Percentiles rank a stretch among this genome's conserved stretches.
Evolutionary conservation across 53 echinoderm and acorn worm species (phyloP).

Genomic region (Holothuria scabra): DNA sequence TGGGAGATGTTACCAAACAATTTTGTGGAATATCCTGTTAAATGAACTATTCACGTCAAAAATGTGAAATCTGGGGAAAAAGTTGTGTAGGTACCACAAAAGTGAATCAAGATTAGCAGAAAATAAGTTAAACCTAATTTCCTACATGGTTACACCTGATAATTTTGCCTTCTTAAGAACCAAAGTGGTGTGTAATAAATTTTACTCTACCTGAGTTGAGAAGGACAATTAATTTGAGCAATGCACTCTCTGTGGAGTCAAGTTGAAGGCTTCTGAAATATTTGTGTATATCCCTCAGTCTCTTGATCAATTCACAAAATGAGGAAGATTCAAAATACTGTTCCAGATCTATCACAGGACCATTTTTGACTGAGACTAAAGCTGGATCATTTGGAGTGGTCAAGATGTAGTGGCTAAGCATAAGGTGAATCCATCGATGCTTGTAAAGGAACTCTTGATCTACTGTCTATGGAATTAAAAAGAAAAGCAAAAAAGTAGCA

Average conservation of each 20-base stretch:
- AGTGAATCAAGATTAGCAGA: no score
- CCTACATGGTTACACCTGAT: no score
- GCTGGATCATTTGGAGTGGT: neutral
- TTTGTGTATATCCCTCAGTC: constrained; percentile 1
- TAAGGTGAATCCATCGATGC: constrained; percentile 34
- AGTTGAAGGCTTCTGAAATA: neutral
- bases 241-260: constrained; percentile 23
- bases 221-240: constrained; percentile 18
- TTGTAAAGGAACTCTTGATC: constrained; percentile 16
- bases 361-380: neutral
- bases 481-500: no score
- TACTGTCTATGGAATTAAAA: no score
- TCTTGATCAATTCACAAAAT: constrained; percentile 14
- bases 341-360: constrained; percentile 1
- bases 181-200: neutral
- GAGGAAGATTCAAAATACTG: constrained; percentile 12
- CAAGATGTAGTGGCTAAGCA: constrained; percentile 33
- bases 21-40: no score
- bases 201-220: constrained; percentile 27
- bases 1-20: no score
- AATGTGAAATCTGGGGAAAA: no score
- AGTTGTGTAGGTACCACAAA: no score
- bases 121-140: no score
- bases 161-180: no score
- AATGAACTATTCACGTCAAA: no score